phyloP scores from a whole-genome alignment of 64 coral and sea anemone species.

The Dendrophyllia cribrosa region DNA sequence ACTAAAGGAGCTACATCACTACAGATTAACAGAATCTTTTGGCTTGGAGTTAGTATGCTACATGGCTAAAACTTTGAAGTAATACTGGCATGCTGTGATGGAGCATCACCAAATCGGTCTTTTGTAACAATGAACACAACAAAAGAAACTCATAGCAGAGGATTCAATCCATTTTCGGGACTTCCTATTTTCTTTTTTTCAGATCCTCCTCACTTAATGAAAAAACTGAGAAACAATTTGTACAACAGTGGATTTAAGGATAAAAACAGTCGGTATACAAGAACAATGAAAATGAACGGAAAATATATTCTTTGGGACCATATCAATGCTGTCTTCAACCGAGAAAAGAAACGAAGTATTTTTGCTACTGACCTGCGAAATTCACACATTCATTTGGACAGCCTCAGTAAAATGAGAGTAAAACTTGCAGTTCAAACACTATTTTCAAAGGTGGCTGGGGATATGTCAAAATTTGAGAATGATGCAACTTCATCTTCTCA shows the following conservation, averaged over 20 bases:
- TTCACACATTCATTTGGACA: constrained; percentile 62
- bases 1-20: constrained; percentile 26
- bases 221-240: constrained; percentile 75
- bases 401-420: constrained; percentile 64
- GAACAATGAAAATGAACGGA: constrained; percentile 56
- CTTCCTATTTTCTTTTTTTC: constrained; percentile 61
- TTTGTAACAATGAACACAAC: constrained; percentile 58
- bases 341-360: constrained; percentile 55
- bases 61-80: constrained; percentile 56
- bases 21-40: constrained; percentile 45
- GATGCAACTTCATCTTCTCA: constrained; percentile 51
- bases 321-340: constrained; percentile 55
- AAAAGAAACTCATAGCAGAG: constrained; percentile 54
- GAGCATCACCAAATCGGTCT: constrained; percentile 54
- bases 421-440: constrained; percentile 70
- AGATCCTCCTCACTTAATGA: constrained; percentile 72
- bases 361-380: constrained; percentile 63
- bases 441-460: constrained; percentile 35
- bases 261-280: constrained; percentile 40
- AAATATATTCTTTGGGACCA: constrained; percentile 73
- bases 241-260: constrained; percentile 72
- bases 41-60: constrained; percentile 53
- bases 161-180: constrained; percentile 44
- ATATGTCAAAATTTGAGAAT: constrained; percentile 65
- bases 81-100: constrained; percentile 57